Evolutionary conservation across 2,113 vertebrate genomes (phyloP), one percentile per base, ranked within the genome.

Genomic region (Callorhinus ursinus): DNA sequence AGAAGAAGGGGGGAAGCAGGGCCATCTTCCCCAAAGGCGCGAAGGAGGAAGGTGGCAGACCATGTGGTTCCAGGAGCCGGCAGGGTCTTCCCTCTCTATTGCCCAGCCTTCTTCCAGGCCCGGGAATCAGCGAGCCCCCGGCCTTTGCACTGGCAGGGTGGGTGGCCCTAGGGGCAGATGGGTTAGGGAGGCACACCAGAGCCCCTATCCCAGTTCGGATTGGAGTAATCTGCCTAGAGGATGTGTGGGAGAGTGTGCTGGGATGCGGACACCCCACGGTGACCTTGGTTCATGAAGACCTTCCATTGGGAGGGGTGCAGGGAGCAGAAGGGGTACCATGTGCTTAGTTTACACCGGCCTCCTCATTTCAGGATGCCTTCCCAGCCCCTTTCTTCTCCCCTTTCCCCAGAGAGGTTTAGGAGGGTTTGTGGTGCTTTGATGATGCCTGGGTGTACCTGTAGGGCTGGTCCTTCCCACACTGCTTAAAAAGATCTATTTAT

Each of bases 241-340:
- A 18, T 46, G 7, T 11, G 57, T 33, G 55, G 33, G 55, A 80
- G 46, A 28, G 51, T 26, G 31, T 12, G n/a, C 83, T 36, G 82
- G 79, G 24, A 16, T 63, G n/a, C 7, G 82, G 77, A 80, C 63
- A 89, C 55, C 14, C n/a, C 59, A 14, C 51, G 21, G 33, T 61
- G 39, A 81, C 46, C 28, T 46, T 71, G 79, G 57, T 80, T 77
- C 69, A 59, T 77, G 93, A 89, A 95, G 42, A 26, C 82, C 55
- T 92, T 80, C 63, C 11, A 8, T 36, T 76, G 42, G 53, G 59
- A 36, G 46, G 55, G 28, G 28, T 11, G 15, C 53, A 21, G 57
- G 89, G 7, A 33, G 28, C 26, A 72, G 31, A 79, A 42, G n/a
- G 36, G 31, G 49, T 19, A 11, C 19, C 28, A 6, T 39, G 55